These are phyloP conservation scores for Saguinus midas DNA, from an alignment of 2,113 vertebrate species.

Conservation along the genomic window DNA sequence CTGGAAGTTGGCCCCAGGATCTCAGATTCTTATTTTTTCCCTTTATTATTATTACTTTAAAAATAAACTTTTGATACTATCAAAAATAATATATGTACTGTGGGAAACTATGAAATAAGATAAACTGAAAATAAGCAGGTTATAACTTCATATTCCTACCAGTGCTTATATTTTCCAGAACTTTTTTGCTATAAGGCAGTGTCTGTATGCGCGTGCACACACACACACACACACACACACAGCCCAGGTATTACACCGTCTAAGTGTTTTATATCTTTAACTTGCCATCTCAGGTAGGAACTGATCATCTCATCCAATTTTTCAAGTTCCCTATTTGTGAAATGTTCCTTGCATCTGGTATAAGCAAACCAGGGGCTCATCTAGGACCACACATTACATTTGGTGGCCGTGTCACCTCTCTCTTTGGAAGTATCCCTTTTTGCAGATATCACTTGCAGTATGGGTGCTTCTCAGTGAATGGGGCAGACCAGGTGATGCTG, in stretches of 20 bases:
- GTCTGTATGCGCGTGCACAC: too few relatives aligned
- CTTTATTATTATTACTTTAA: background rate
- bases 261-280: background rate
- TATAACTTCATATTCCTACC: background rate
- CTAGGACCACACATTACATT: background rate
- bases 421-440: background rate
- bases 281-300: background rate
- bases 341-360: background rate
- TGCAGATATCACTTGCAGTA: too few relatives aligned
- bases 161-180: background rate
- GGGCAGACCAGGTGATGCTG: background rate
- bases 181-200: background rate
- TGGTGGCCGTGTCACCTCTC: background rate
- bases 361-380: background rate
- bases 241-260: background rate
- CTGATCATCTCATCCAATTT: background rate
- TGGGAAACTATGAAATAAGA: background rate
- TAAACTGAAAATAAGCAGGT: background rate
- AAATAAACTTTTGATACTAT: background rate
- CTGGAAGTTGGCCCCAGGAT: background rate
- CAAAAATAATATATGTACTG: background rate
- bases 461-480: fast-evolving
- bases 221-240: background rate
- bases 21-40: background rate
- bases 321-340: background rate